These are phyloP conservation scores for Deroptyus accipitrinus DNA, from an alignment of 2,113 vertebrate species.

Conservation along the genomic window DNA sequence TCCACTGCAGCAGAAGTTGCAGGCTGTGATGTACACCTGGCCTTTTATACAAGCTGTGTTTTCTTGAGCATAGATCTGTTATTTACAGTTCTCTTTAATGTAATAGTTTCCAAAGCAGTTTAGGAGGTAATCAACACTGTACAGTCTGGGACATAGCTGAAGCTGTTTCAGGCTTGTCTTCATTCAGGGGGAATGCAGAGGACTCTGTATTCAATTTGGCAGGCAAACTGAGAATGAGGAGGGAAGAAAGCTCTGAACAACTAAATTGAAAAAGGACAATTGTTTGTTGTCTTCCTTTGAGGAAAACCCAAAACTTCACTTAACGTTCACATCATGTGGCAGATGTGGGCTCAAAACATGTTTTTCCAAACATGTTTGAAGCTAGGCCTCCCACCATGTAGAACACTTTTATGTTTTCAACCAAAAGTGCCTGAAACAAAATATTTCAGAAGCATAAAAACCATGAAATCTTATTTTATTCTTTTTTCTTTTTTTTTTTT, in stretches of 20 bases:
- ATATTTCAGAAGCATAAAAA: neutral
- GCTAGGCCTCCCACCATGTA: neutral
- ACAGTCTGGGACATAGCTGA: neutral
- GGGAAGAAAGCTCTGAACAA: neutral
- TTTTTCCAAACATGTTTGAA: constrained; percentile 9
- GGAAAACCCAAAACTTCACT: neutral
- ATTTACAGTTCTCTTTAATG: neutral
- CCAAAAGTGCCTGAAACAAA: neutral
- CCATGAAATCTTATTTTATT: neutral
- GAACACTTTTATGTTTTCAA: neutral
- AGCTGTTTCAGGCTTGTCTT: neutral
- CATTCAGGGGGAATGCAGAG: neutral
- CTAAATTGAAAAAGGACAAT: neutral
- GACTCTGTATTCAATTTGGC: neutral
- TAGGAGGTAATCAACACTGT: neutral
- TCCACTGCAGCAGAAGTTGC: neutral
- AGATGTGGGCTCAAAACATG: neutral
- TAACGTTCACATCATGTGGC: neutral
- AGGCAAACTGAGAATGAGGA: neutral
- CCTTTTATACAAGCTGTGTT: neutral
- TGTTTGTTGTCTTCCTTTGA: constrained; percentile 30
- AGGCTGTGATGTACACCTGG: neutral
- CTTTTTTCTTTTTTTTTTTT: neutral
- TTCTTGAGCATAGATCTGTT: neutral
- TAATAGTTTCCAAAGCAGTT: neutral